A percentile compares a stretch with the other conserved stretches of the same genome.
Conservation (phyloP, 2,113 vertebrate genomes). For the Myrmecophaga tridactyla region DNA sequence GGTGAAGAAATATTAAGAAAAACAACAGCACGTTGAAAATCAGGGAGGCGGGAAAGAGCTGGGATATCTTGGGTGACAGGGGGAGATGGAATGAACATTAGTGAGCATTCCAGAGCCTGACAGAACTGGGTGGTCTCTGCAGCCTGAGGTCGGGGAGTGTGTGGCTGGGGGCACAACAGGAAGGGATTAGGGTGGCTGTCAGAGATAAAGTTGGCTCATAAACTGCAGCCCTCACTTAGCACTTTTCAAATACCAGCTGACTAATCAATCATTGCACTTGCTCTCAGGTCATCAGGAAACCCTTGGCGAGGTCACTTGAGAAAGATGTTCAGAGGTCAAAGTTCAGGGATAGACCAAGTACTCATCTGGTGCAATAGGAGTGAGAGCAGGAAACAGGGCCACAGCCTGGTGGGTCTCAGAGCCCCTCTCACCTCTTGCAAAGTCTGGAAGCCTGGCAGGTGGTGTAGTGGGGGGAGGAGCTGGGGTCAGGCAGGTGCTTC, state of each 20-base stretch:
- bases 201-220: slow-evolving; percentile 8
- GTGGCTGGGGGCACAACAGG: background rate
- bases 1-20: slow-evolving; percentile 33
- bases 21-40: slow-evolving; percentile 50
- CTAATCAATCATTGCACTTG: background rate
- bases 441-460: background rate
- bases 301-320: background rate
- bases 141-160: background rate
- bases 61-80: background rate
- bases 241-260: background rate
- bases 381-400: background rate
- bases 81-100: background rate
- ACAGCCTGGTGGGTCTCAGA: background rate
- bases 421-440: background rate
- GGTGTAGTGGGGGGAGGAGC: background rate
- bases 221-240: background rate
- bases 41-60: background rate
- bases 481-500: background rate
- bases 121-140: slow-evolving; percentile 40
- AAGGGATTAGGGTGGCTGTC: background rate
- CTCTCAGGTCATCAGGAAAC: background rate
- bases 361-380: background rate
- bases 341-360: background rate
- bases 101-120: background rate
- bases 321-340: background rate